Base-by-base conservation (phyloP, 1,140 invertebrate species). In the Pentalonia nigronervosa region DNA sequence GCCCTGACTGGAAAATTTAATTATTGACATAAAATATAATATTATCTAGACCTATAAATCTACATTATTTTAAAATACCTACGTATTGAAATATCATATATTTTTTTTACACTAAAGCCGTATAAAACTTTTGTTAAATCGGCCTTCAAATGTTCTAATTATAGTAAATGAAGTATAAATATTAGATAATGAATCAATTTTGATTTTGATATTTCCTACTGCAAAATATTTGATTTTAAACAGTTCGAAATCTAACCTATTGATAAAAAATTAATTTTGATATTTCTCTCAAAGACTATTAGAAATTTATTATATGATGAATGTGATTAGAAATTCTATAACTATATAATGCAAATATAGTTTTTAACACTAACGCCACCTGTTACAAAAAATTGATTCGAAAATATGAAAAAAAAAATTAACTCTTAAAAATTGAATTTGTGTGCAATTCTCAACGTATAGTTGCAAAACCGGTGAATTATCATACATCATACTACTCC, bases 1-100 rank as follows among this genome's bases (percentile, higher is more conserved):
- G 41, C 36, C 83, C 36, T 84, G 83, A 76, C 60, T n/a, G 30
- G n/a, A 2, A 76, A 76, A 76, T n/a, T 76, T 76, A 76, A 76
- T 76, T 76, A 76, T 76, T 76, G n/a, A 76, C 30, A 76, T 76
- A 76, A 76, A 76, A 76, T 76, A 76, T 76, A 76, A 76, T 76
- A 76, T 76, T 76, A 76, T 76, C 60, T 76, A 76, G 14, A 76
- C 30, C n/a, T 30, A 76, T 76, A 76, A 76, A 76, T 76, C n/a
- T 76, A n/a, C 3, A 76, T 76, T n/a, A 76, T 76, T 76, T 76
- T 76, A 17, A n/a, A 11, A 76, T 17, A 41, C 41, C 41, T 41
- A 76, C 60, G 60, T 6, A n/a, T 76, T 76, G 17, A 76, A 76
- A 76, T n/a, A n/a, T 76, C 7, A 76, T n/a, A n/a, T 76, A n/a